A percentile compares a stretch with the other conserved stretches of the same genome.
These are phyloP conservation scores for Parotocinclus haroldoi DNA, from an alignment of 2,797 vertebrate genomes.

Conservation along the genomic window DNA sequence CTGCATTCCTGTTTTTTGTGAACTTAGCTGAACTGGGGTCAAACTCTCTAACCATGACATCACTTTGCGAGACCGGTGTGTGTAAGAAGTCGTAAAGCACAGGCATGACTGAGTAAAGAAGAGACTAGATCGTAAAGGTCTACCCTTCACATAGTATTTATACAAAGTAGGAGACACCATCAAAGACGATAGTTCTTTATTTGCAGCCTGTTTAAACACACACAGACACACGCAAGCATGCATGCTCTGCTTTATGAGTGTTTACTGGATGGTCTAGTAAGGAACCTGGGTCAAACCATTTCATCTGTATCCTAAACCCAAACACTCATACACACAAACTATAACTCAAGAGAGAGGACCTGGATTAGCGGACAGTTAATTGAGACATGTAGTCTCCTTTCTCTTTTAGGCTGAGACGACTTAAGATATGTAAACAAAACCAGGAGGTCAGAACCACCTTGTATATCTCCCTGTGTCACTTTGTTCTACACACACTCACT, in stretches of 20 bases:
- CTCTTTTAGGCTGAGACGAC: slow-evolving; percentile 40
- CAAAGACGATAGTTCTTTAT: slow-evolving; percentile 64
- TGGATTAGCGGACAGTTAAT: slow-evolving; percentile 44
- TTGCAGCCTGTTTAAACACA: slow-evolving; percentile 68
- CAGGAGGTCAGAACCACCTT: slow-evolving; percentile 48
- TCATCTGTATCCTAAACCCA: slow-evolving; percentile 63
- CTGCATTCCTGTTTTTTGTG: neutral
- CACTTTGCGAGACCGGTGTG: slow-evolving; percentile 7
- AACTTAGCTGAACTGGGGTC: slow-evolving; percentile 1
- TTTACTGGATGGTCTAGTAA: slow-evolving; percentile 59
- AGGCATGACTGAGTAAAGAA: slow-evolving; percentile 17
- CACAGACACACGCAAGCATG: slow-evolving; percentile 47
- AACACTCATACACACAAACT: slow-evolving; percentile 51
- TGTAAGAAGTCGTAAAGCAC: slow-evolving; percentile 4
- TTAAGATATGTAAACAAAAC: slow-evolving; percentile 58
- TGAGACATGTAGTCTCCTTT: slow-evolving; percentile 1
- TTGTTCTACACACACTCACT: slow-evolving; percentile 14
- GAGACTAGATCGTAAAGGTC: slow-evolving; percentile 31
- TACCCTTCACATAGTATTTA: slow-evolving; percentile 38
- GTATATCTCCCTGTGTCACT: slow-evolving; percentile 31
- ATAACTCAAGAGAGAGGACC: slow-evolving; percentile 54
- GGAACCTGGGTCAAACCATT: slow-evolving; percentile 50
- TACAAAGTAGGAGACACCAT: slow-evolving; percentile 59
- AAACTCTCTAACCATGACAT: slow-evolving; percentile 19
- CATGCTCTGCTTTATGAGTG: slow-evolving; percentile 66